A percentile compares a stretch with the other conserved stretches of the same genome.
phyloP scores from a whole-genome alignment of 1,140 invertebrate genomes.

The Scaptomyza hsui region DNA sequence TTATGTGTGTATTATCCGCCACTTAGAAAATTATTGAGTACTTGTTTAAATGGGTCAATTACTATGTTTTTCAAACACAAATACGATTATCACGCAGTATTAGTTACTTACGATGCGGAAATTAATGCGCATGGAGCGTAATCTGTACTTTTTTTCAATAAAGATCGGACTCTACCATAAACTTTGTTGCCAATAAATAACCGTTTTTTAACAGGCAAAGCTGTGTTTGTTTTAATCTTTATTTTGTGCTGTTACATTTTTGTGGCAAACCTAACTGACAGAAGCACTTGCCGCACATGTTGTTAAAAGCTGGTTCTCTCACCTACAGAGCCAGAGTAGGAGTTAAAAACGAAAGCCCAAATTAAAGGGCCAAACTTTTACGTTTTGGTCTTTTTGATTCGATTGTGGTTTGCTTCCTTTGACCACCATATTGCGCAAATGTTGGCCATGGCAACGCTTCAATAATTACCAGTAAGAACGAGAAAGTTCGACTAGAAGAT shows the following conservation, averaged over 20 bases:
- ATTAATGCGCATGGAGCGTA: constrained; percentile 30
- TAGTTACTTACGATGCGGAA: constrained; percentile 32
- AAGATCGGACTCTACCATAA: background rate
- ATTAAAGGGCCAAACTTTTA: constrained; percentile 22
- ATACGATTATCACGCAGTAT: constrained; percentile 35
- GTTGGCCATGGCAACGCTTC: constrained; percentile 21
- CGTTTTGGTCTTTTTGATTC: constrained; percentile 31
- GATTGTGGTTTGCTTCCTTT: constrained; percentile 26
- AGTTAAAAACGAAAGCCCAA: constrained; percentile 11
- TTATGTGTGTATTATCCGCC: too few species aligned
- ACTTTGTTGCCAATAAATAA: constrained; percentile 29
- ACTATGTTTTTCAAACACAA: constrained; percentile 24
- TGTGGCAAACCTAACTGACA: constrained; percentile 34
- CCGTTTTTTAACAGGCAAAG: constrained; percentile 29
- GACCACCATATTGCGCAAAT: constrained; percentile 22
- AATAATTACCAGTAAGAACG: too few species aligned
- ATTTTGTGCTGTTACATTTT: background rate
- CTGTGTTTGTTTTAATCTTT: background rate
- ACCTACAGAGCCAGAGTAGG: background rate
- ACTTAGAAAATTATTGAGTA: constrained; percentile 23
- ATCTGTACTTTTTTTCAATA: constrained; percentile 53
- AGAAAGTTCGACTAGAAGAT: too few species aligned
- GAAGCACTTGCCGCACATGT: constrained; percentile 40
- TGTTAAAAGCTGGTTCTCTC: constrained; percentile 6
- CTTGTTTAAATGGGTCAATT: too few species aligned